phyloP scores from a whole-genome alignment of 2,888 invertebrate genomes.

The Microctonus aethiopoides region DNA sequence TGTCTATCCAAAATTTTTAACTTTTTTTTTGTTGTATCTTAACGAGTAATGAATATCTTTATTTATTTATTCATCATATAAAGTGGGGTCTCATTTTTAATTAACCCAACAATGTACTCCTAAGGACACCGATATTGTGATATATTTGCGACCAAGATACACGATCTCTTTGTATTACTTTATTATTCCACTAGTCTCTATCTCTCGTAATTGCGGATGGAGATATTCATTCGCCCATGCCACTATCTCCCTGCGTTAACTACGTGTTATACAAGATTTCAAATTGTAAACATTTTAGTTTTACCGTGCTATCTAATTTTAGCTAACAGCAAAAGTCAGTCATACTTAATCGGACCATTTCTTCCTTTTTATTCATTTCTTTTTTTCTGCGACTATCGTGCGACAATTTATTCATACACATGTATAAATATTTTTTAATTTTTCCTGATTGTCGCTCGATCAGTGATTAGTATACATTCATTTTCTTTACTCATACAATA shows the following conservation, averaged over 20 bases:
- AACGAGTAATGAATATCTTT: conserved; percentile 34
- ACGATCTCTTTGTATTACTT: not conserved
- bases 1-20: conserved; percentile 42
- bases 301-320: not conserved
- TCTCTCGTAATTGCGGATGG: conserved; percentile 25
- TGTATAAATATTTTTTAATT: no score
- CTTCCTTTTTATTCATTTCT: no score
- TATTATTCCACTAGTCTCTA: conserved; percentile 18
- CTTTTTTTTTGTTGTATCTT: conserved; percentile 28
- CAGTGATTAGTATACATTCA: conserved; percentile 20
- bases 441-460: conserved; percentile 5
- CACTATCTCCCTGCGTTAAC: not conserved
- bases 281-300: not conserved
- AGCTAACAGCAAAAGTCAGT: no score
- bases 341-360: no score
- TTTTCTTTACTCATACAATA: conserved; percentile 28
- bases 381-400: no score
- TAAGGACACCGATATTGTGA: conserved; percentile 35
- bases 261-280: not conserved
- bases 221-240: not conserved
- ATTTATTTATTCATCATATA: not conserved
- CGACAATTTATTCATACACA: no score
- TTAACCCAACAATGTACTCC: conserved; percentile 34
- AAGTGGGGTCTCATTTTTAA: conserved; percentile 1
- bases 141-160: conserved; percentile 2